A percentile compares a stretch with the other conserved stretches of the same genome.
Conservation (phyloP, 2,888 invertebrate genomes). For the Zygaena filipendulae region DNA sequence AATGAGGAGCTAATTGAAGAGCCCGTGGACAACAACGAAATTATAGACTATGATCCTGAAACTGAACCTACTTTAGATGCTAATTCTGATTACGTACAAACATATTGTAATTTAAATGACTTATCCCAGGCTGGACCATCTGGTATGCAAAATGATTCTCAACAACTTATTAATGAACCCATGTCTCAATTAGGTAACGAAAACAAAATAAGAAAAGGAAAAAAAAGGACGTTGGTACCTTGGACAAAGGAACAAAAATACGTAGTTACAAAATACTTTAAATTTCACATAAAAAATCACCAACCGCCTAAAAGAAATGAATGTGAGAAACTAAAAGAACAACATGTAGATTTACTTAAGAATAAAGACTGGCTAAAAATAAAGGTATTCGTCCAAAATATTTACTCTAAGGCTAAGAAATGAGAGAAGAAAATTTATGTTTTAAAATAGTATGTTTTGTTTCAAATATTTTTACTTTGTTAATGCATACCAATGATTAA, state of each 20-base stretch:
- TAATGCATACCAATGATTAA: slow-evolving; percentile 10
- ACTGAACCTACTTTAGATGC: slow-evolving; percentile 7
- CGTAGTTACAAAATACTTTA: slow-evolving; percentile 15
- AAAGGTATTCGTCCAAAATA: slow-evolving; percentile 21
- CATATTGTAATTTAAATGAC: slow-evolving; percentile 13
- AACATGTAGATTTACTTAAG: slow-evolving; percentile 14
- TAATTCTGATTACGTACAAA: slow-evolving; percentile 12
- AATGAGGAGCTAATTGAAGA: slow-evolving; percentile 19
- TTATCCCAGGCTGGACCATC: slow-evolving; percentile 5
- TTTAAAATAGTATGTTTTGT: slow-evolving; percentile 10
- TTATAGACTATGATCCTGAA: too few species aligned
- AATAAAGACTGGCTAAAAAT: slow-evolving; percentile 24
- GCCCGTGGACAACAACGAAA: slow-evolving; percentile 13
- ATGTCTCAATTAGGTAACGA: too few species aligned
- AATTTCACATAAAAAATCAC: slow-evolving; percentile 18
- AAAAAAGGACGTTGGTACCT: slow-evolving; percentile 19
- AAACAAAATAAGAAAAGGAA: slow-evolving; percentile 7
- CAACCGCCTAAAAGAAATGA: slow-evolving; percentile 20
- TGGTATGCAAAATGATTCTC: slow-evolving; percentile 14
- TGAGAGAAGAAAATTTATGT: slow-evolving; percentile 10
- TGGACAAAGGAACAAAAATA: slow-evolving; percentile 21
- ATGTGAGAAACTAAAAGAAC: slow-evolving; percentile 16
- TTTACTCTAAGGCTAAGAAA: slow-evolving; percentile 11
- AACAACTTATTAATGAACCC: too few species aligned
- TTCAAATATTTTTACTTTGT: too few species aligned